Percentiles rank a stretch among this genome's conserved stretches.
phyloP scores from a whole-genome alignment of 2,888 invertebrate genomes.

The Poecilus cupreus region DNA sequence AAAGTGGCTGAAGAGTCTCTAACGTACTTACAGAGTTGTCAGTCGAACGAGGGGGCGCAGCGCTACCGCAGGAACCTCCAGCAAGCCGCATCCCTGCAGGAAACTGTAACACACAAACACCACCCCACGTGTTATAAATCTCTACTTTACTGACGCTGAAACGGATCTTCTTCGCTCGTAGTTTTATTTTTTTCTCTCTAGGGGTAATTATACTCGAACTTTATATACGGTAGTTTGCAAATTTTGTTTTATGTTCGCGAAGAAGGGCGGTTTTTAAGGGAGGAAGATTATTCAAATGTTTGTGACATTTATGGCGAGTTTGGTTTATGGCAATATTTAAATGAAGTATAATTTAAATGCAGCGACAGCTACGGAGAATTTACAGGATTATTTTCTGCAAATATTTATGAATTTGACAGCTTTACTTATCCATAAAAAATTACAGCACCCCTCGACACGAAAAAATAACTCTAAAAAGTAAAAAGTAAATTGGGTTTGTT shows the following conservation, averaged over 20 bases:
- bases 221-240: not conserved
- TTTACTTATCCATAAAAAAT: too few species aligned
- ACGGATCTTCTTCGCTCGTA: not conserved
- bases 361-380: not conserved
- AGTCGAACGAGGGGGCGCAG: constrained; percentile 74
- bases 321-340: not conserved
- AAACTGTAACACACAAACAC: constrained; percentile 70
- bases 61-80: constrained; percentile 75
- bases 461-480: too few species aligned
- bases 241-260: not conserved
- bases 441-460: too few species aligned
- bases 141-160: not conserved
- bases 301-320: not conserved
- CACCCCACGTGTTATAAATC: not conserved
- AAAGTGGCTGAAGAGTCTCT: constrained; percentile 24
- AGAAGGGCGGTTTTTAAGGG: not conserved
- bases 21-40: constrained; percentile 77
- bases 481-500: too few species aligned
- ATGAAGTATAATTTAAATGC: not conserved
- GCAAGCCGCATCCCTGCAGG: constrained; percentile 78
- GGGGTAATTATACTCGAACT: not conserved
- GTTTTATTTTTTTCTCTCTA: not conserved
- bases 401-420: not conserved
- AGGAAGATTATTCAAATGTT: not conserved
- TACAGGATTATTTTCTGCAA: not conserved